These are phyloP conservation scores for Crocuta crocuta DNA, from an alignment of 2,113 vertebrate species.

Conservation along the genomic window DNA sequence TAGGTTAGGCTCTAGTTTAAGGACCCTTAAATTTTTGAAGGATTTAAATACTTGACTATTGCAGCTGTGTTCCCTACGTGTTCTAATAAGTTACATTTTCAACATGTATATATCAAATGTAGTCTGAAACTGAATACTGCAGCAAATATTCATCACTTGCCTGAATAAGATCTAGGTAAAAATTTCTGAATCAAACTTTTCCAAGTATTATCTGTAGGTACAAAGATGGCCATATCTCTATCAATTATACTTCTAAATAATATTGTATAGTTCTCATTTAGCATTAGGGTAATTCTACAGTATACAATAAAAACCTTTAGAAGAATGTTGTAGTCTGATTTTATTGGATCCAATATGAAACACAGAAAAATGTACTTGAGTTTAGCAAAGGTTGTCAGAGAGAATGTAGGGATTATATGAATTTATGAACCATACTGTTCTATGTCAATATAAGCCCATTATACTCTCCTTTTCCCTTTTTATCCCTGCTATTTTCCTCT, in stretches of 20 bases:
- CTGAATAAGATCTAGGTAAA: neutral
- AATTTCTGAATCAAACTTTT: neutral
- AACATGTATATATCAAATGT: neutral
- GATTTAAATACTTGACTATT: neutral
- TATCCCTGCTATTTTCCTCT: neutral
- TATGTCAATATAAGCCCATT: neutral
- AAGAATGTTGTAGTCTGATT: neutral
- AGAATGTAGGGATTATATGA: neutral
- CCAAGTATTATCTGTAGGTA: neutral
- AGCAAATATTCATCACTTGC: neutral
- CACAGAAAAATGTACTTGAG: neutral
- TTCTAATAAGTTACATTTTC: neutral
- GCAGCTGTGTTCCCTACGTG: neutral
- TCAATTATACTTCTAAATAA: neutral
- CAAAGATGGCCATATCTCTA: neutral
- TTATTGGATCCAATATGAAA: slow-evolving; percentile 22
- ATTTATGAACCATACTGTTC: neutral
- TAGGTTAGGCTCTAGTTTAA: neutral
- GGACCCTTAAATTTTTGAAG: neutral
- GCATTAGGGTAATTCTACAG: neutral
- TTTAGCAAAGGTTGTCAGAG: neutral
- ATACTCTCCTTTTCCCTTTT: neutral
- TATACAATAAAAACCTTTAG: neutral
- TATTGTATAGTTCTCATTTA: neutral
- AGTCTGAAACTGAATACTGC: neutral